Evolutionary conservation across 2,113 vertebrate species (phyloP).

Genomic region (Ammodytes dubius): DNA sequence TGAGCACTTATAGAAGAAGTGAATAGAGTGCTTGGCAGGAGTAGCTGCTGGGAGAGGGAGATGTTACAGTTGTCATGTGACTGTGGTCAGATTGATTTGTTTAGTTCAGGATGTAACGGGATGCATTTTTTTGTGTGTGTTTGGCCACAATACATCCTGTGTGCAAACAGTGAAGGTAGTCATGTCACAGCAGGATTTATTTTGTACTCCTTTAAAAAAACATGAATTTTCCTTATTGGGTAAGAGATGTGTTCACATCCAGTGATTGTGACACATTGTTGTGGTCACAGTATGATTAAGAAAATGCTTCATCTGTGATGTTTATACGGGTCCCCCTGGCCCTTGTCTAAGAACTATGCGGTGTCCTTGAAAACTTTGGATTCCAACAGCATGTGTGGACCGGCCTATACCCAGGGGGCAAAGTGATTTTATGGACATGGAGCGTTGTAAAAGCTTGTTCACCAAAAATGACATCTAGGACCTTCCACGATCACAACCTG

Average conservation of each 20-base stretch:
- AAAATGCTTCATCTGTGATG: neutral
- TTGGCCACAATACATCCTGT: neutral
- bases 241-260: conserved; percentile 22
- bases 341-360: no score
- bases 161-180: no score
- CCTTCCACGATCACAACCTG: no score
- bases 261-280: conserved; percentile 39
- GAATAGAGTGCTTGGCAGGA: conserved; percentile 59
- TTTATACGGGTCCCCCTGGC: neutral
- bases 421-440: no score
- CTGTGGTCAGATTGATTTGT: conserved; percentile 38
- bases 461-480: no score
- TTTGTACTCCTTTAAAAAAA: neutral
- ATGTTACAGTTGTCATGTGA: conserved; percentile 19
- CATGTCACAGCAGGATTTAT: no score
- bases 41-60: conserved; percentile 46
- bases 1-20: conserved; percentile 32
- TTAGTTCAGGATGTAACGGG: conserved; percentile 16
- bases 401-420: no score
- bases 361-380: no score
- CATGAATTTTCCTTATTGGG: neutral
- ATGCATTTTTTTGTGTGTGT: conserved; percentile 5
- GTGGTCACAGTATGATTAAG: neutral
- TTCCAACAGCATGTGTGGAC: no score
- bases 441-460: no score